Conservation (phyloP, 2,113 vertebrate species). For the Gavialis gangeticus region DNA sequence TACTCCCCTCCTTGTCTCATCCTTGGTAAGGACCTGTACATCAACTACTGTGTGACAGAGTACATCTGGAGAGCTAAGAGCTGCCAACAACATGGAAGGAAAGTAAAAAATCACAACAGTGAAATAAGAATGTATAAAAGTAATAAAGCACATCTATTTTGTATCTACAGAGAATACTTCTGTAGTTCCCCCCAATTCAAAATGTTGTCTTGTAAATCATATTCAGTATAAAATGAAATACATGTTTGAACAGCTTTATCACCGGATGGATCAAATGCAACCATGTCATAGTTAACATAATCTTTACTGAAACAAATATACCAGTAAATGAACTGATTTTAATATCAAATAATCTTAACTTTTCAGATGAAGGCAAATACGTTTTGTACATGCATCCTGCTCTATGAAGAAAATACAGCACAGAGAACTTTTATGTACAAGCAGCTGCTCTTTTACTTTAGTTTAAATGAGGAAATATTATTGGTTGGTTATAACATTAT, state of each 20-base stretch:
- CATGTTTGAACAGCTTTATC: slow-evolving; percentile 35
- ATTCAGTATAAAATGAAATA: slow-evolving; percentile 63
- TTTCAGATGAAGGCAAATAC: not conserved
- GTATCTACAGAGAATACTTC: slow-evolving; percentile 5
- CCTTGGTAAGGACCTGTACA: not conserved
- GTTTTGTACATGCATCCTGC: not conserved
- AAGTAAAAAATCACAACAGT: not conserved
- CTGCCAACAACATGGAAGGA: not conserved
- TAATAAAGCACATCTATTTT: not conserved
- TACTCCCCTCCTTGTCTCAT: rapidly evolving
- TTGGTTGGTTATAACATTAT: too few relatives aligned
- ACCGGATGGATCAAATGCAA: slow-evolving; percentile 38
- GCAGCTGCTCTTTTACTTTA: slow-evolving; percentile 5
- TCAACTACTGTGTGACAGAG: not conserved
- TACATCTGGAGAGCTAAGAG: slow-evolving; percentile 20
- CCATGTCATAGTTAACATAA: slow-evolving; percentile 50
- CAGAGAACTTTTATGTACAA: not conserved
- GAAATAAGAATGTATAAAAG: not conserved
- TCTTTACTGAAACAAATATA: slow-evolving; percentile 58
- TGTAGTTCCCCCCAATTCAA: not conserved
- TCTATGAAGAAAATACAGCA: not conserved
- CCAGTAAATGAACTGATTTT: slow-evolving; percentile 51
- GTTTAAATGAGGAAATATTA: not conserved
- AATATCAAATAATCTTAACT: slow-evolving; percentile 5
- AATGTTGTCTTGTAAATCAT: slow-evolving; percentile 32